Evolutionary conservation across 2,797 vertebrate genomes (phyloP).

Genomic region (Gallinago solitaria): DNA sequence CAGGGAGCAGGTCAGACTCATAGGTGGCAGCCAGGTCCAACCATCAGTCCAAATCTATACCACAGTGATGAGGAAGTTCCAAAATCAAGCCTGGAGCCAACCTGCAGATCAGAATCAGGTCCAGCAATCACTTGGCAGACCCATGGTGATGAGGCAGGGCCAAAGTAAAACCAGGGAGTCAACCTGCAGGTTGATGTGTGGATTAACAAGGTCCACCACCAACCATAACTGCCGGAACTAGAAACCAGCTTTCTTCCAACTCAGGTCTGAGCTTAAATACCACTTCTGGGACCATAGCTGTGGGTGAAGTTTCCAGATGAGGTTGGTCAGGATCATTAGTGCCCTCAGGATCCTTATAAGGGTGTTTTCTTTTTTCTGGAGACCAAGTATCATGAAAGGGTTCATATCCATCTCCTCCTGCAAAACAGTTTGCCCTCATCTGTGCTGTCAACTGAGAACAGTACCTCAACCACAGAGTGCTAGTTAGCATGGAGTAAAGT

Average conservation of each 20-base stretch:
- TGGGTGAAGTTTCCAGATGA: background rate
- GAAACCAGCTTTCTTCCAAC: background rate
- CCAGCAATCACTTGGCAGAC: background rate
- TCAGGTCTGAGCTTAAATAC: background rate
- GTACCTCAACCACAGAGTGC: background rate
- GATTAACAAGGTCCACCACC: background rate
- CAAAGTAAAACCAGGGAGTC: background rate
- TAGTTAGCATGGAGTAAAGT: background rate
- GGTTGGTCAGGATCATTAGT: background rate
- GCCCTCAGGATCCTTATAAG: background rate
- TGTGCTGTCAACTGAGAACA: background rate
- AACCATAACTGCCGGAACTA: background rate
- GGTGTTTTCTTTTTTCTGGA: background rate
- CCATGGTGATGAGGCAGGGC: background rate
- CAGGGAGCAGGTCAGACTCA: background rate
- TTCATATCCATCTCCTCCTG: background rate
- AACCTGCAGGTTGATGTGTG: background rate
- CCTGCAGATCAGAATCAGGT: background rate
- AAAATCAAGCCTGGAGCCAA: background rate
- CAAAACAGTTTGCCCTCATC: background rate
- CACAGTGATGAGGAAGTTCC: background rate
- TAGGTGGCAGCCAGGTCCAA: background rate
- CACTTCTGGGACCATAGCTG: background rate
- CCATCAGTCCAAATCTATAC: background rate
- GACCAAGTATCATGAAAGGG: background rate